Evolutionary conservation across 2,113 vertebrate genomes (phyloP).

Genomic region (Hipposideros armiger): DNA sequence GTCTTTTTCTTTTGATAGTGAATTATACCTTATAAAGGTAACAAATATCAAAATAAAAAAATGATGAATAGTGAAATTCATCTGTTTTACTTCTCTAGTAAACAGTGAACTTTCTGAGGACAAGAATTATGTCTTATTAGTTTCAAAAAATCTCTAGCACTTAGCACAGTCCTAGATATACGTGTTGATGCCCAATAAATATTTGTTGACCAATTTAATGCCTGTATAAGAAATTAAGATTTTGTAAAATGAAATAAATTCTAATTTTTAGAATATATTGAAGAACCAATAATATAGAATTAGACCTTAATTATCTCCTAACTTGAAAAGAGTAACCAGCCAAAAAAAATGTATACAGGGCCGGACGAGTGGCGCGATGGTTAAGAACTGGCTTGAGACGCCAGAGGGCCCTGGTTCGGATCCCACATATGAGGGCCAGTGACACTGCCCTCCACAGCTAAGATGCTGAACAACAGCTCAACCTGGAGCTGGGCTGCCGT

Average conservation of each 20-base stretch:
- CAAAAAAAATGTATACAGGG: too few species aligned
- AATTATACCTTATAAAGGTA: slow-evolving; percentile 45
- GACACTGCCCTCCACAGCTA: too few species aligned
- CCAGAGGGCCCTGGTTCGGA: too few species aligned
- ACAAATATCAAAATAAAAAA: slow-evolving; percentile 8
- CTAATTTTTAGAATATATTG: not conserved
- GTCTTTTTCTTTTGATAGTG: slow-evolving; percentile 48
- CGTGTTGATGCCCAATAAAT: not conserved
- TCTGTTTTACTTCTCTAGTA: slow-evolving; percentile 48
- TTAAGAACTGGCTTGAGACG: too few species aligned
- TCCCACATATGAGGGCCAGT: too few species aligned
- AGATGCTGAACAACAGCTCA: too few species aligned
- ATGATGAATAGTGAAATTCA: slow-evolving; percentile 56
- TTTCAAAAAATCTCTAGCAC: not conserved
- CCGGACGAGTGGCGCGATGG: too few species aligned
- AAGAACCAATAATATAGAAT: slow-evolving; percentile 40
- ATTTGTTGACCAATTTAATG: slow-evolving; percentile 32
- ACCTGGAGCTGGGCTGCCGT: too few species aligned
- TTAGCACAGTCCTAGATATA: not conserved
- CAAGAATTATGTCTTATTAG: not conserved
- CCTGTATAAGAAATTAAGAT: not conserved
- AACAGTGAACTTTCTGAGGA: slow-evolving; percentile 19
- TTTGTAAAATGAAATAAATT: slow-evolving; percentile 49
- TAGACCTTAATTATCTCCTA: slow-evolving; percentile 20
- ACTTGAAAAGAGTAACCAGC: not conserved